These are phyloP conservation scores for Geococcyx californianus DNA, from an alignment of 2,113 vertebrate genomes.

Conservation along the genomic window DNA sequence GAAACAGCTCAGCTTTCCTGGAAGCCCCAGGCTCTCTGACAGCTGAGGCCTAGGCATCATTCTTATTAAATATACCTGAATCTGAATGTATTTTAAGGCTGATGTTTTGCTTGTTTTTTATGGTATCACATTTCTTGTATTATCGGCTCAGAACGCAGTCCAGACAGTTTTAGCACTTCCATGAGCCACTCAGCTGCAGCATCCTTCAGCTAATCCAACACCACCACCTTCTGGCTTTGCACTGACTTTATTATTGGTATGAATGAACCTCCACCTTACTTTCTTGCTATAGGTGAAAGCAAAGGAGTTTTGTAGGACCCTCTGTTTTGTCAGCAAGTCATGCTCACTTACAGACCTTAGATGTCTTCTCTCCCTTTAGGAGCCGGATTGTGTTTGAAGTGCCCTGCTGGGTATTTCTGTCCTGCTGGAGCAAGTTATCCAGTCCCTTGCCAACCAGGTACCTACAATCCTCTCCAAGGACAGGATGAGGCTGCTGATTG, in stretches of 20 bases:
- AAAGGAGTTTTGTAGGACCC: neutral
- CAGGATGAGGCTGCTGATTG: constrained; percentile 82
- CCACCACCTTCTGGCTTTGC: constrained; percentile 59
- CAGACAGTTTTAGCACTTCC: neutral
- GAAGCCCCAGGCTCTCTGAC: neutral
- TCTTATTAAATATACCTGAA: neutral
- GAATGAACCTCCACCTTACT: neutral
- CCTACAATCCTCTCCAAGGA: constrained; percentile 80
- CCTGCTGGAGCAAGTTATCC: constrained; percentile 76
- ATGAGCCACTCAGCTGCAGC: neutral
- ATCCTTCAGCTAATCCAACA: constrained; percentile 36
- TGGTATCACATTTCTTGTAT: neutral
- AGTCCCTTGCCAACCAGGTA: constrained; percentile 79
- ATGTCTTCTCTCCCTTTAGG: constrained; percentile 36
- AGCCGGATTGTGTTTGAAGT: constrained; percentile 79
- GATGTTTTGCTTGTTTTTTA: neutral
- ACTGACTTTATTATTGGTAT: neutral
- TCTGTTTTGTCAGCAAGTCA: neutral
- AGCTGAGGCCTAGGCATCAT: neutral
- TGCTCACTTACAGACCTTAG: neutral
- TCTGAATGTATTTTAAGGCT: neutral
- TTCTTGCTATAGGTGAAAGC: neutral
- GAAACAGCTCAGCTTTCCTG: neutral
- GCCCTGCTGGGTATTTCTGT: constrained; percentile 85
- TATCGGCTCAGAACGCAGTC: neutral